These are phyloP conservation scores for Takifugu flavidus DNA, from an alignment of 2,113 vertebrate genomes.

Conservation along the genomic window DNA sequence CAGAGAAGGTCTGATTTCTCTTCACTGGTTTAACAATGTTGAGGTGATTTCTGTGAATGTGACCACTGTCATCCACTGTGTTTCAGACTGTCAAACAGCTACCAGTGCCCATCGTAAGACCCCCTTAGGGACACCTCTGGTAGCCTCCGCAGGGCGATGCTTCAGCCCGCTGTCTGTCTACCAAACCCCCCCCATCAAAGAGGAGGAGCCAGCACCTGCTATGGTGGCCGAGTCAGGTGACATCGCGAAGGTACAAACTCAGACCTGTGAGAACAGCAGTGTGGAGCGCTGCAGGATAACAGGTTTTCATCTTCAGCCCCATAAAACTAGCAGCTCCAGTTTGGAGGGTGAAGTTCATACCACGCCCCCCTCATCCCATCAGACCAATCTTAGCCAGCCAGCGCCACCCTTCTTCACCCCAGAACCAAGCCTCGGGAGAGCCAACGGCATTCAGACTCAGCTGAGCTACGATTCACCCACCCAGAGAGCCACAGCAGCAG, in stretches of 20 bases:
- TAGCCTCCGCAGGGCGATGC: constrained; percentile 58
- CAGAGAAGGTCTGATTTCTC: constrained; percentile 54
- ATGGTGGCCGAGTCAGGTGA: constrained; percentile 25
- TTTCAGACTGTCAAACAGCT: constrained; percentile 56
- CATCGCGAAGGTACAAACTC: constrained; percentile 36
- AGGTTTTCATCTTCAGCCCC: constrained; percentile 35
- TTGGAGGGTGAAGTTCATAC: constrained; percentile 37
- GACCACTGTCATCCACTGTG: not conserved
- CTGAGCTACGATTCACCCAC: constrained; percentile 72
- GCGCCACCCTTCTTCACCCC: constrained; percentile 60
- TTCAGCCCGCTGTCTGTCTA: constrained; percentile 78
- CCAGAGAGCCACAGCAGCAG: constrained; percentile 62
- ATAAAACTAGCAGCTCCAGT: constrained; percentile 45
- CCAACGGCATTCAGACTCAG: constrained; percentile 73
- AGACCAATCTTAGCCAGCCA: constrained; percentile 47
- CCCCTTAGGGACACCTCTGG: constrained; percentile 66
- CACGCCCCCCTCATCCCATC: constrained; percentile 41
- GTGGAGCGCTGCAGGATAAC: not conserved
- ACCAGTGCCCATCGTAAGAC: constrained; percentile 76
- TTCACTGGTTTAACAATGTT: not conserved
- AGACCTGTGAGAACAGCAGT: not conserved
- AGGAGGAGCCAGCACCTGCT: constrained; percentile 71
- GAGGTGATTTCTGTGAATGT: not conserved
- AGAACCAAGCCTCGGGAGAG: constrained; percentile 74
- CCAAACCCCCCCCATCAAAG: constrained; percentile 78